A percentile compares a stretch with the other conserved stretches of the same genome.
Evolutionary conservation across 2,888 invertebrate genomes (phyloP).

Genomic region (Himalopsyche kuldschensis): DNA sequence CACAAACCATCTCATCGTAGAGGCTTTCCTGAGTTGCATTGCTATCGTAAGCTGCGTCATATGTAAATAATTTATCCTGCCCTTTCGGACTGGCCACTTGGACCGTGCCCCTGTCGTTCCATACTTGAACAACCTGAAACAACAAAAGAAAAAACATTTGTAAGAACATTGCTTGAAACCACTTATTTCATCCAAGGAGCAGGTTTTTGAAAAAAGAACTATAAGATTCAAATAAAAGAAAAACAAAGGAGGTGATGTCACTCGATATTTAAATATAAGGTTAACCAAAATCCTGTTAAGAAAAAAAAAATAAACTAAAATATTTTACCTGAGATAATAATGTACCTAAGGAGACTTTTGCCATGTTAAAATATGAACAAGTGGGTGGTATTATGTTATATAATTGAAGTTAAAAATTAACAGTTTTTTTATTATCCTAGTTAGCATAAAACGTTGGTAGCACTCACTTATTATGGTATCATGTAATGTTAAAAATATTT

Average conservation of each 20-base stretch:
- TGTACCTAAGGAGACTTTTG: neutral
- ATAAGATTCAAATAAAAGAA: neutral
- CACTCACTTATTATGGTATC: neutral
- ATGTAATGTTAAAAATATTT: neutral
- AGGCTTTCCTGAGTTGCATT: constrained; percentile 86
- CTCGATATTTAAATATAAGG: neutral
- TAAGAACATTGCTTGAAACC: neutral
- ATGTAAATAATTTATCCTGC: constrained; percentile 91
- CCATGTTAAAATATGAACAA: neutral
- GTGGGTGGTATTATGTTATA: neutral
- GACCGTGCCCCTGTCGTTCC: constrained; percentile 84
- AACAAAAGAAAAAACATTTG: neutral
- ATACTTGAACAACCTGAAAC: constrained; percentile 75
- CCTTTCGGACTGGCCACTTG: constrained; percentile 88
- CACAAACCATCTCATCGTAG: constrained; percentile 85
- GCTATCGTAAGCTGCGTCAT: constrained; percentile 96
- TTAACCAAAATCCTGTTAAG: neutral
- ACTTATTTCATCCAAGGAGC: neutral
- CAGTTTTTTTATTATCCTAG: neutral
- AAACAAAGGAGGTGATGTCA: neutral
- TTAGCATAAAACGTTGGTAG: neutral
- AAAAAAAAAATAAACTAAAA: neutral
- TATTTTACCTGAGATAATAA: neutral
- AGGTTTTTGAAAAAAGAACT: neutral
- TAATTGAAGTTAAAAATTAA: neutral